Percentiles rank a stretch among this genome's conserved stretches.
These are phyloP conservation scores for Troides aeacus DNA, from an alignment of 2,888 invertebrate species.

Conservation along the genomic window DNA sequence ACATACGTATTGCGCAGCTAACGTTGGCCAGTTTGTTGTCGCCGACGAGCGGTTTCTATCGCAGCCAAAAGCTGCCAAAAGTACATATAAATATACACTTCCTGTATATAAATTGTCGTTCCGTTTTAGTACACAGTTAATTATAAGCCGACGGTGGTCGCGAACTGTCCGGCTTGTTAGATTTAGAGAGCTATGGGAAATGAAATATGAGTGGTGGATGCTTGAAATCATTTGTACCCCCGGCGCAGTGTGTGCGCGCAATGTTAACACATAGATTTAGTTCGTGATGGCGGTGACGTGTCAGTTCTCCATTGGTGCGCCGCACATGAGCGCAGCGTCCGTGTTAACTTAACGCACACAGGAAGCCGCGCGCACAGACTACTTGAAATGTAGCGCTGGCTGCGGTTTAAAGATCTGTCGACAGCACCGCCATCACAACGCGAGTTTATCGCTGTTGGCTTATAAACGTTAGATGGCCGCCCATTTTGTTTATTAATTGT, in stretches of 20 bases:
- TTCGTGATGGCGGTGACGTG: neutral
- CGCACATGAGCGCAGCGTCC: neutral
- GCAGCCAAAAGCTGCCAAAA: constrained; percentile 2
- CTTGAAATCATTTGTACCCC: neutral
- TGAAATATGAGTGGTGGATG: constrained; percentile 7
- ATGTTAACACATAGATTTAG: neutral
- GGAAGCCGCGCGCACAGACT: neutral
- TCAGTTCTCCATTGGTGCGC: neutral
- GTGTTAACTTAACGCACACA: neutral
- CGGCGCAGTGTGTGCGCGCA: neutral
- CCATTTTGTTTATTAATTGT: constrained; percentile 11
- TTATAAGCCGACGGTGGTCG: constrained; percentile 14
- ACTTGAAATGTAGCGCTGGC: neutral
- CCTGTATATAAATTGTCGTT: constrained; percentile 3
- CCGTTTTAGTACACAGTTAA: constrained; percentile 14
- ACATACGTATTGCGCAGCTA: neutral
- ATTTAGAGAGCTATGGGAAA: constrained; percentile 10
- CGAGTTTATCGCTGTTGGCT: constrained; percentile 10
- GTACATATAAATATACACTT: constrained; percentile 6
- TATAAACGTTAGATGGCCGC: constrained; percentile 11
- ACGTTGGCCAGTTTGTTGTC: neutral
- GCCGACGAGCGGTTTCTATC: neutral
- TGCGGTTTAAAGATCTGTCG: constrained; percentile 2
- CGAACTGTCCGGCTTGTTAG: constrained; percentile 9
- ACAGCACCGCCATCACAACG: neutral